Evolutionary conservation across 2,797 vertebrate species (phyloP).

Genomic region (Schizothorax lantsangensis): DNA sequence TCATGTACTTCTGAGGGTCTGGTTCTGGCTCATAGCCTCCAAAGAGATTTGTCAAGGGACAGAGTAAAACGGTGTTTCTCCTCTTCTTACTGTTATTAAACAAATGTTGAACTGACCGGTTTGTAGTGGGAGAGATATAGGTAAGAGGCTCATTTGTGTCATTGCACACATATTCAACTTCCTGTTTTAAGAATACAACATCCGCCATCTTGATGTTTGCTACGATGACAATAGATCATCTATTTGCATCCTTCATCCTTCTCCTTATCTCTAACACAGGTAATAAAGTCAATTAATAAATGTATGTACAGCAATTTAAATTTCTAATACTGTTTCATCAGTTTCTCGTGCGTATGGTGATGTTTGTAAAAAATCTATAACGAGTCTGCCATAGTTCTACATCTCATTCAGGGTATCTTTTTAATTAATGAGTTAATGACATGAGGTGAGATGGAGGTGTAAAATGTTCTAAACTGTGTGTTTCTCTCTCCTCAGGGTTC

Average conservation of each 20-base stretch:
- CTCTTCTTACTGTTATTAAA: too few species aligned
- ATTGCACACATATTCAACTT: not conserved
- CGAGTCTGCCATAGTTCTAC: too few species aligned
- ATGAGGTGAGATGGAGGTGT: not conserved
- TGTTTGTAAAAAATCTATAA: too few species aligned
- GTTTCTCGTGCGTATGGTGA: too few species aligned
- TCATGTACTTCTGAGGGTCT: too few species aligned
- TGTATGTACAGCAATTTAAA: not conserved
- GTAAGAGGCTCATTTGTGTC: not conserved
- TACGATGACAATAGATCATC: not conserved
- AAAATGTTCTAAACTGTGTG: not conserved
- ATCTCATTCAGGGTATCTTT: too few species aligned
- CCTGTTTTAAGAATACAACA: not conserved
- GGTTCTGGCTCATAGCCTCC: too few species aligned
- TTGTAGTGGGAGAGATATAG: too few species aligned
- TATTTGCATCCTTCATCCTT: not conserved
- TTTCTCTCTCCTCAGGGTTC: not conserved
- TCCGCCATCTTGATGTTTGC: not conserved
- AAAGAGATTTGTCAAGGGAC: too few species aligned
- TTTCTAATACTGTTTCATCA: too few species aligned
- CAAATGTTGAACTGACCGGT: too few species aligned
- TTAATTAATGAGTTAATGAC: not conserved
- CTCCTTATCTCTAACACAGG: not conserved
- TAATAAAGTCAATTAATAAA: not conserved
- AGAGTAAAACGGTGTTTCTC: too few species aligned